Percentiles rank a stretch among this genome's conserved stretches.
Evolutionary conservation across 2,888 invertebrate species (phyloP).

Genomic region (Dasysyrphus tricinctus): DNA sequence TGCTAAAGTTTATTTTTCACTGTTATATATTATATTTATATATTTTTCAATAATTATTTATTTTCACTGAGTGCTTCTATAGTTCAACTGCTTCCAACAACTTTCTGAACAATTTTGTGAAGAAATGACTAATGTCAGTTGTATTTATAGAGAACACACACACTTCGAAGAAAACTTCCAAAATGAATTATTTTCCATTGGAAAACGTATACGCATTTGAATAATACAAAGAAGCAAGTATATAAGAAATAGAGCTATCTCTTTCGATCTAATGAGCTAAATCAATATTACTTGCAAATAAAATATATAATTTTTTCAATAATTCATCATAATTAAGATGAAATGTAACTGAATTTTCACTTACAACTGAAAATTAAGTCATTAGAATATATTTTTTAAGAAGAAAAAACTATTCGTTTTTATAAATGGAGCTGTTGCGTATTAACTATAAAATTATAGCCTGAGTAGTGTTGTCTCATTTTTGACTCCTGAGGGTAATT

Average conservation of each 20-base stretch:
- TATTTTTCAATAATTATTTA: background rate
- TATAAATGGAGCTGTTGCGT: conserved; percentile 20
- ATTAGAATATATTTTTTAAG: background rate
- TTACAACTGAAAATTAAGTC: background rate
- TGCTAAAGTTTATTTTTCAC: conserved; percentile 42
- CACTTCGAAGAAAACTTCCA: conserved; percentile 57
- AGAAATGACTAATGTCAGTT: background rate
- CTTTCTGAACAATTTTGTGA: conserved; percentile 60
- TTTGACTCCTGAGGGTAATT: background rate
- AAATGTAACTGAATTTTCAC: background rate
- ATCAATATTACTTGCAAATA: background rate
- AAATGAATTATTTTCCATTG: conserved; percentile 52
- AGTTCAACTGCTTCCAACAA: conserved; percentile 48
- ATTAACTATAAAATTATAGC: background rate
- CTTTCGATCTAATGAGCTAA: background rate
- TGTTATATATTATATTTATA: conserved; percentile 3
- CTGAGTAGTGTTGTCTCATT: conserved; percentile 12
- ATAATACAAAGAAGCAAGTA: conserved; percentile 15
- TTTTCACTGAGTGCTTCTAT: conserved; percentile 1
- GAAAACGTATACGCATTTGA: conserved; percentile 38
- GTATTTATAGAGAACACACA: conserved; percentile 54
- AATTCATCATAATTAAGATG: background rate
- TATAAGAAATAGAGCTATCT: conserved; percentile 38
- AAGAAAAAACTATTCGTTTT: background rate
- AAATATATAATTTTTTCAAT: background rate